These are phyloP conservation scores for Halocynthia aurantium DNA, from an alignment of 23 tunicate species.

Conservation along the genomic window DNA sequence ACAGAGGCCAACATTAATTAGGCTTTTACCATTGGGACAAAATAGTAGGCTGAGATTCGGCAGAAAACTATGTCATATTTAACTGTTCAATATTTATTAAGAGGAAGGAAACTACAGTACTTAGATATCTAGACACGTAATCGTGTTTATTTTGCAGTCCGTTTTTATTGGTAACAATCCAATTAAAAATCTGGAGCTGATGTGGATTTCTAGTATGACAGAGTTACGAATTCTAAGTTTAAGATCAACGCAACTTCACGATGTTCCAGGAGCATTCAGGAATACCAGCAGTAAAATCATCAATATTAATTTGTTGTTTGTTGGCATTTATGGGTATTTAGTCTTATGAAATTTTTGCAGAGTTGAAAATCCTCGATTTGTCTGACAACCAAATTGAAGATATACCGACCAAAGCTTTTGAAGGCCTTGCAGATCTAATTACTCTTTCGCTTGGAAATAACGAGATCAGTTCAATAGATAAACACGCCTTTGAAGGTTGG, in stretches of 20 bases:
- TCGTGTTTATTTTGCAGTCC: constrained; percentile 10
- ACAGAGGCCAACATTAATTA: too few species aligned
- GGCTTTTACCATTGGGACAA: too few species aligned
- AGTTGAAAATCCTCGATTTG: constrained; percentile 19
- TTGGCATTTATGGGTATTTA: too few species aligned
- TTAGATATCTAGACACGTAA: too few species aligned
- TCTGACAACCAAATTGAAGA: constrained; percentile 8
- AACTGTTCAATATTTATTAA: too few species aligned
- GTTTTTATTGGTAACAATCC: constrained; percentile 23
- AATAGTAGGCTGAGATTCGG: too few species aligned
- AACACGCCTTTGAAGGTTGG: constrained; percentile 19
- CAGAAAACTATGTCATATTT: too few species aligned
- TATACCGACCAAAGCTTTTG: constrained; percentile 7
- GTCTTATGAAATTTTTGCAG: not conserved
- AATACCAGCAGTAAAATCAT: too few species aligned
- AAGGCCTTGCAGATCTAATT: not conserved
- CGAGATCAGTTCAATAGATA: not conserved
- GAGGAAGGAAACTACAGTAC: too few species aligned
- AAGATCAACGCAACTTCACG: not conserved
- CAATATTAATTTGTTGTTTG: too few species aligned
- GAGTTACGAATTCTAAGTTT: not conserved
- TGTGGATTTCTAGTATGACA: constrained; percentile 5
- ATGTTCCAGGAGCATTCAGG: too few species aligned
- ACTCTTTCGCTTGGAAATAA: constrained; percentile 24
- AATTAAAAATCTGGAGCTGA: not conserved